These are phyloP conservation scores for Meta bourneti DNA, from an alignment of 2,888 invertebrate species.

Conservation along the genomic window DNA sequence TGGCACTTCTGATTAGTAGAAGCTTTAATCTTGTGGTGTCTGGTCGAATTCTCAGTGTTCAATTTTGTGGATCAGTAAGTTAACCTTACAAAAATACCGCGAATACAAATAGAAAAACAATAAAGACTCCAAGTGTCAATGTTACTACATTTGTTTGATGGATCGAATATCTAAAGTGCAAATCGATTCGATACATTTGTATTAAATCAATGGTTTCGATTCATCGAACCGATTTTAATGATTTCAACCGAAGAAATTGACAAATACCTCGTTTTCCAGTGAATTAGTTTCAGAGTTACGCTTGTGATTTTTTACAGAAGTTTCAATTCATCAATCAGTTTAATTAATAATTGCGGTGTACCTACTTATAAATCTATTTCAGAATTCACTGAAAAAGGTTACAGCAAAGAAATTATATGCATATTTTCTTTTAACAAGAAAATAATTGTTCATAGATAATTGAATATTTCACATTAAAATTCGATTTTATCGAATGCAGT, in stretches of 20 bases:
- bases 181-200: background rate
- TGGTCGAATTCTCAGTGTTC: background rate
- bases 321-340: too few relatives aligned
- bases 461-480: too few relatives aligned
- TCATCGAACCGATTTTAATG: background rate
- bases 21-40: background rate
- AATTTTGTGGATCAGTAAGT: background rate
- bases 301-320: too few relatives aligned
- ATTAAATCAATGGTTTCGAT: background rate
- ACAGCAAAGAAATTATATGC: too few relatives aligned
- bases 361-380: too few relatives aligned
- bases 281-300: too few relatives aligned
- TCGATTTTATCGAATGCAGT: too few relatives aligned
- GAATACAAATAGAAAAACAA: background rate
- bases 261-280: too few relatives aligned
- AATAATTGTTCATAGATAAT: too few relatives aligned
- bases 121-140: background rate
- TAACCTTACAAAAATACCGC: background rate
- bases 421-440: too few relatives aligned
- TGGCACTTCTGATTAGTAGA: slow-evolving; percentile 7
- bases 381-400: too few relatives aligned
- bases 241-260: background rate
- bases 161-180: background rate
- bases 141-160: background rate
- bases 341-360: too few relatives aligned